A percentile compares a stretch with the other conserved stretches of the same genome.
Conservation (phyloP, 2,113 vertebrate genomes). For the Xenopus laevis region DNA sequence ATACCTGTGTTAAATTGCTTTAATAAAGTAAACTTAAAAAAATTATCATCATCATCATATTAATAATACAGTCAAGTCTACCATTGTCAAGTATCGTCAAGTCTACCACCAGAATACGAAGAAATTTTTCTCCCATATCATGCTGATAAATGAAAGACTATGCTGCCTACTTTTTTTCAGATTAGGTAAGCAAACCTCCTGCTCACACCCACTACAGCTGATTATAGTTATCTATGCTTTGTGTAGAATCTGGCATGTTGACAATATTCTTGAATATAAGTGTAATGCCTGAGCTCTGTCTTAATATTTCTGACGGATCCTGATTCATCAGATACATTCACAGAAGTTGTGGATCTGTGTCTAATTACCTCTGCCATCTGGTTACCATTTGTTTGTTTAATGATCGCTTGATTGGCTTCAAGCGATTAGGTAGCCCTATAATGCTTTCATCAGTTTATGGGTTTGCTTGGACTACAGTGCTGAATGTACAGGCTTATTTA, state of each 20-base stretch:
- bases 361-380: constrained; percentile 2
- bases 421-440: constrained; percentile 1
- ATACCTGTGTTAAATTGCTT: no score
- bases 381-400: not conserved
- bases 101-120: no score
- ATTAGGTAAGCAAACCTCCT: constrained; percentile 3
- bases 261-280: constrained; percentile 3
- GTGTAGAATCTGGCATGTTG: not conserved
- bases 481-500: no score
- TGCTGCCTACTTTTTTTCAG: not conserved
- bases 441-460: not conserved
- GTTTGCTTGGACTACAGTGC: not conserved
- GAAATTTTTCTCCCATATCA: no score
- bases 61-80: no score
- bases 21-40: no score
- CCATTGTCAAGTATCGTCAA: no score
- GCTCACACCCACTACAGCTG: not conserved
- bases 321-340: constrained; percentile 4
- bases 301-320: not conserved
- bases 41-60: no score
- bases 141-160: no score
- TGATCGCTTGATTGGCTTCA: not conserved
- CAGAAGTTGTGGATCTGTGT: not conserved
- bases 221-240: not conserved
- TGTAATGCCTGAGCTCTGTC: not conserved